phyloP scores from a whole-genome alignment of 2,888 invertebrate species.

The Adelognathus sp. region DNA sequence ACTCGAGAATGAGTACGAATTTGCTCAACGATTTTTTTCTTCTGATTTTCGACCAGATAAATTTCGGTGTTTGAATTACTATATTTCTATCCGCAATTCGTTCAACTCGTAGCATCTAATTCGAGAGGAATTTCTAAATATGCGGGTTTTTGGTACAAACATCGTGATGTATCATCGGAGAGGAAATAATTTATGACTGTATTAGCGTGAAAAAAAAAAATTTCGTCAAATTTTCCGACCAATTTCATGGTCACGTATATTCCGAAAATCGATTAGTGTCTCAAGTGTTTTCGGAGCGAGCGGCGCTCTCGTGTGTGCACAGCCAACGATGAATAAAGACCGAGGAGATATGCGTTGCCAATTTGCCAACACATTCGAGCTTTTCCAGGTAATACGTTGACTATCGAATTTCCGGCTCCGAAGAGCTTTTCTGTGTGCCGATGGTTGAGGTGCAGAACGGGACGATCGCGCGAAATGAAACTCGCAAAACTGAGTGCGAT shows the following conservation, averaged over 20 bases:
- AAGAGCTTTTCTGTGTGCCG: not conserved
- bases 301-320: not conserved
- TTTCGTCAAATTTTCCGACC: not conserved
- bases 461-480: too few relatives aligned
- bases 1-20: not conserved
- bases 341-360: not conserved
- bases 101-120: too few relatives aligned
- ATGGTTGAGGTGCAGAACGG: too few relatives aligned
- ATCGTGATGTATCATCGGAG: too few relatives aligned
- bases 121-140: too few relatives aligned
- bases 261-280: slow-evolving; percentile 33
- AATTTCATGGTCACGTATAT: not conserved
- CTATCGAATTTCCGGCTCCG: slow-evolving; percentile 21
- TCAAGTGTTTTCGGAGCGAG: slow-evolving; percentile 13
- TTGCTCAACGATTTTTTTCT: too few relatives aligned
- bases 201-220: not conserved
- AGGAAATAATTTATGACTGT: too few relatives aligned
- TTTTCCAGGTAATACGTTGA: slow-evolving; percentile 26
- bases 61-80: too few relatives aligned
- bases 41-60: too few relatives aligned
- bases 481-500: too few relatives aligned
- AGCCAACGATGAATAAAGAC: slow-evolving; percentile 22
- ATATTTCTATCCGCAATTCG: too few relatives aligned
- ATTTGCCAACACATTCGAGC: slow-evolving; percentile 11
- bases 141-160: too few relatives aligned